Conservation (phyloP, 2,113 vertebrate species). For the Irena cyanogastra region DNA sequence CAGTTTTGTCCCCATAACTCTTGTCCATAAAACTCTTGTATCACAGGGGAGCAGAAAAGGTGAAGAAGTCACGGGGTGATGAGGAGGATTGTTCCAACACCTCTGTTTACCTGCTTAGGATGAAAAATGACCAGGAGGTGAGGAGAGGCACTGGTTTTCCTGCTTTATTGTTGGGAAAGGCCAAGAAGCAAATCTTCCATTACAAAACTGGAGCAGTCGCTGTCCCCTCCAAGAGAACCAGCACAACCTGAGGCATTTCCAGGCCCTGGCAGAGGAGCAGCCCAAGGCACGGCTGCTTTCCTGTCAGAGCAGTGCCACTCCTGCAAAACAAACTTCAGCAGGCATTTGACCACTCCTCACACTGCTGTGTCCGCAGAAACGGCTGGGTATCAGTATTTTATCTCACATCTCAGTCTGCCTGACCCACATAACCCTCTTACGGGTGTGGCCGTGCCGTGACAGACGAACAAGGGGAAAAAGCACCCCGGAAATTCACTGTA, state of each 20-base stretch:
- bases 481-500: background rate
- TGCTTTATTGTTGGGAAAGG: background rate
- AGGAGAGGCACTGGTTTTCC: background rate
- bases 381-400: background rate
- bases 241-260: background rate
- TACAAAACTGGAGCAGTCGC: background rate
- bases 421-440: background rate
- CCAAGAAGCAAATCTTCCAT: background rate
- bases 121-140: background rate
- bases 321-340: background rate
- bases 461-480: fast-evolving
- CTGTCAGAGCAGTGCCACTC: background rate
- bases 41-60: background rate
- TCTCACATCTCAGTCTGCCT: background rate
- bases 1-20: background rate
- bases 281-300: fast-evolving
- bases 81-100: background rate
- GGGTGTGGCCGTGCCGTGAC: fast-evolving
- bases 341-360: background rate
- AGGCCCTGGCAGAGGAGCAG: background rate
- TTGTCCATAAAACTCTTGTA: background rate
- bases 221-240: background rate
- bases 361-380: background rate
- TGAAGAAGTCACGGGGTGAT: background rate
- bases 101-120: background rate